Evolutionary conservation across 2,797 vertebrate genomes (phyloP), one percentile per base, ranked within the genome.

Genomic region (Fistularia tabacaria): DNA sequence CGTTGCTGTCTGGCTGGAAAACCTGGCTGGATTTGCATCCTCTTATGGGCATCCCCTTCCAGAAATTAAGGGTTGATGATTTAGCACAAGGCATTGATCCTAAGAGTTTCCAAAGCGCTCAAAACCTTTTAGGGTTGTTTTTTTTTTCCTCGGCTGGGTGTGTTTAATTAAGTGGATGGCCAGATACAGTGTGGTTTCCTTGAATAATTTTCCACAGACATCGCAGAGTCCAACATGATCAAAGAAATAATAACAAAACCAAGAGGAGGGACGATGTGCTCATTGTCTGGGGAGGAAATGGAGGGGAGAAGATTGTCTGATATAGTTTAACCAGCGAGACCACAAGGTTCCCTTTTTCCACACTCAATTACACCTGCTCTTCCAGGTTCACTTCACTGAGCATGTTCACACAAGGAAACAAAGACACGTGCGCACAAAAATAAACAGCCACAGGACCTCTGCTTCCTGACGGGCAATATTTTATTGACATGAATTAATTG

Each of bases 401-500:
- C 71, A 41, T 51, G 70, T 69, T 72, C 82, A 64, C 66, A 67
- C 49, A 41, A 7, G 45, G 38, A 44, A 62, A 66, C 70, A 61
- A 62, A 73, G 52, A 64, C 50, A 40, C 47, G 10, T 51, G 48
- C 67, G 76, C 54, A 43, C 72, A 77, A 49, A 78, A 72, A 10
- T 48, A 54, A 66, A 11, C 39, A 45, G 52, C 72, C 63, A 12
- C 50, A 59, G 71, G 75, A 80, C 71, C 69, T 51, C 50, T 3
- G 36, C 61, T 36, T 61, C 54, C 71, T 43, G 54, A 61, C 64
- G 60, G 66, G 71, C 65, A 39, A 72, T 80, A 62, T 86, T 84
- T 84, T 82, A 79, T 86, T 85, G 87, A 86, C 83, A 78, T 76
- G 75, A 84, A 89, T 87, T 84, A 90, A 89, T 89, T 89, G 88